A percentile compares a stretch with the other conserved stretches of the same genome.
Conservation (phyloP, 2,113 vertebrate genomes). For the Jacana jacana region DNA sequence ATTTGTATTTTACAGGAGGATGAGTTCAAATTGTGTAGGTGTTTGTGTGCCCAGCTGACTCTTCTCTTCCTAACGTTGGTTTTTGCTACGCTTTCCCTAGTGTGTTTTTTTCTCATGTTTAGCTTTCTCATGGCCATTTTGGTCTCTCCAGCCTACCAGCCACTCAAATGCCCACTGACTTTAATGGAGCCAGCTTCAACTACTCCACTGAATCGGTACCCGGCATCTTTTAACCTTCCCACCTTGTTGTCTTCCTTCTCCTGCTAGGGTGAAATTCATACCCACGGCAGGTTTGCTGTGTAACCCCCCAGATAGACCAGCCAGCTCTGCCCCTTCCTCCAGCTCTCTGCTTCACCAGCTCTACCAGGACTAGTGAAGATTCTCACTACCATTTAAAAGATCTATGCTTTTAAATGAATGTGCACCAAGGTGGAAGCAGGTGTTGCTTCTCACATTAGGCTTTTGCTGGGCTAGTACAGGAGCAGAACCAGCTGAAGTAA, state of each 20-base stretch:
- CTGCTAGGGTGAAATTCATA: background rate
- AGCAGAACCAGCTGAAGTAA: background rate
- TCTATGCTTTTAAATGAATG: background rate
- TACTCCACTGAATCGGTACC: background rate
- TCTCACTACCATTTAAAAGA: background rate
- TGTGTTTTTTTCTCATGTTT: background rate
- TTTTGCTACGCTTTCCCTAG: background rate
- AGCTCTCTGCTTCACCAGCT: background rate
- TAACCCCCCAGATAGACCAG: background rate
- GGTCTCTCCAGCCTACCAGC: background rate
- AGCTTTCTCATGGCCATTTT: background rate
- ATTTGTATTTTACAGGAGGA: background rate
- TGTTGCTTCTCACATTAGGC: background rate
- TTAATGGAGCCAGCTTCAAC: background rate
- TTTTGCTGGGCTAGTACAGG: background rate
- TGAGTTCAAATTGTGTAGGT: background rate
- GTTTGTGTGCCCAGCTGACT: background rate
- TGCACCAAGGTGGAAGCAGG: background rate
- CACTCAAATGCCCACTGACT: background rate
- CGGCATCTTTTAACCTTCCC: background rate
- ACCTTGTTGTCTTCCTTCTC: background rate
- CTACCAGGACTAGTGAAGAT: background rate
- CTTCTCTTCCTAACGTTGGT: background rate
- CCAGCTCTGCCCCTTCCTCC: background rate
- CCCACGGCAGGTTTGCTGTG: accelerated